Conservation (phyloP, 2,113 vertebrate species). For the Gymnorhina tibicen region DNA sequence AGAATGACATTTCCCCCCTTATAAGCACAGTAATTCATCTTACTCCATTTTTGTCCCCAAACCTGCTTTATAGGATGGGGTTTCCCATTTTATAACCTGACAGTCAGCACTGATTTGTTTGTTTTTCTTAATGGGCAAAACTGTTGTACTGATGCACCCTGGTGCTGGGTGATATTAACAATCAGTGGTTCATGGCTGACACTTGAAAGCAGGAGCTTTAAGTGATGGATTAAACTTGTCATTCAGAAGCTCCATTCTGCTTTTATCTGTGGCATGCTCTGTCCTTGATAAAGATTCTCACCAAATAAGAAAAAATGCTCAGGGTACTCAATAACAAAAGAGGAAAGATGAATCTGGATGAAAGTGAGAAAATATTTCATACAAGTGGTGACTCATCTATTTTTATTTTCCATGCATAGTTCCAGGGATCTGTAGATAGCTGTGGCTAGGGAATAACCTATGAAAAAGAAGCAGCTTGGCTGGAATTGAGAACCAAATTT, state of each 20-base stretch:
- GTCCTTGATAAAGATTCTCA: slow-evolving; percentile 55
- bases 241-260: slow-evolving; percentile 16
- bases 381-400: slow-evolving; percentile 27
- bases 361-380: slow-evolving; percentile 30
- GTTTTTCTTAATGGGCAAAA: slow-evolving; percentile 30
- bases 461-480: slow-evolving; percentile 25
- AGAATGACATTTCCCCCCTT: background rate
- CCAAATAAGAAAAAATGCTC: slow-evolving; percentile 34
- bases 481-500: slow-evolving; percentile 32
- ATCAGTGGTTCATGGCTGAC: slow-evolving; percentile 11
- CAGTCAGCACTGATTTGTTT: slow-evolving; percentile 40
- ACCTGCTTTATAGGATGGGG: background rate
- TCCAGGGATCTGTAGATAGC: background rate
- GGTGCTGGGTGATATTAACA: slow-evolving; percentile 22
- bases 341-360: background rate
- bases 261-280: slow-evolving; percentile 34
- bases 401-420: slow-evolving; percentile 28
- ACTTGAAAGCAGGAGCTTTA: slow-evolving; percentile 8
- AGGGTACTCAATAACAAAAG: background rate
- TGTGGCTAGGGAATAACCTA: background rate
- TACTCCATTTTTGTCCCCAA: background rate
- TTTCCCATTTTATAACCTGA: slow-evolving; percentile 2
- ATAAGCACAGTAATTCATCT: background rate
- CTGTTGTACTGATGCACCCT: slow-evolving; percentile 13
- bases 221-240: slow-evolving; percentile 59